phyloP scores from a whole-genome alignment of 2,888 invertebrate species.

The Byasa hedistus region DNA sequence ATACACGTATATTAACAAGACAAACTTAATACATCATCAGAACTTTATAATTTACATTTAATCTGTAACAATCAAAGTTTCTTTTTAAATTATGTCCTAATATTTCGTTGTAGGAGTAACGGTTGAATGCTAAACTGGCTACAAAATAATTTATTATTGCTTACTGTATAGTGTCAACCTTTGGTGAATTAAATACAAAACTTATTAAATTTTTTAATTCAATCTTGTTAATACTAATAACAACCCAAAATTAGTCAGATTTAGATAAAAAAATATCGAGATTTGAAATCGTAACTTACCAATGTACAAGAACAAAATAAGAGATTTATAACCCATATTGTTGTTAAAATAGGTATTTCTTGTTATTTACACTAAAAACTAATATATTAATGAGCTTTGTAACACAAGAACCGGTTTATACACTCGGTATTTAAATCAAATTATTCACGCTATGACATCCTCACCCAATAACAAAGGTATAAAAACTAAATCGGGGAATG shows the following conservation, averaged over 20 bases:
- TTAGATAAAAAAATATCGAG: slow-evolving; percentile 2
- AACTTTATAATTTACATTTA: too few species aligned
- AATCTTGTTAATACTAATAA: not conserved
- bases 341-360: not conserved
- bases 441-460: not conserved
- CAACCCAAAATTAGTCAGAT: not conserved
- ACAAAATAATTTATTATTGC: too few species aligned
- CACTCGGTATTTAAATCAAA: not conserved
- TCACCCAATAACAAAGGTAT: not conserved
- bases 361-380: slow-evolving; percentile 5
- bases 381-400: not conserved
- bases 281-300: slow-evolving; percentile 38
- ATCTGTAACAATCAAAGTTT: too few species aligned
- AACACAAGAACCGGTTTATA: slow-evolving; percentile 1
- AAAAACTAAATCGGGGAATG: not conserved
- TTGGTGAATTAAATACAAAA: not conserved
- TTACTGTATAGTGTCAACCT: too few species aligned
- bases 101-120: too few species aligned
- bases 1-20: too few species aligned
- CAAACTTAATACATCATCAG: too few species aligned
- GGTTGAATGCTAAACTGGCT: too few species aligned
- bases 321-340: slow-evolving; percentile 34
- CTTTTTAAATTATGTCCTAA: too few species aligned
- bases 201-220: not conserved
- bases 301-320: slow-evolving; percentile 37